These are phyloP conservation scores for Apodemia hepburni DNA, from an alignment of 2,888 invertebrate genomes.

Conservation along the genomic window DNA sequence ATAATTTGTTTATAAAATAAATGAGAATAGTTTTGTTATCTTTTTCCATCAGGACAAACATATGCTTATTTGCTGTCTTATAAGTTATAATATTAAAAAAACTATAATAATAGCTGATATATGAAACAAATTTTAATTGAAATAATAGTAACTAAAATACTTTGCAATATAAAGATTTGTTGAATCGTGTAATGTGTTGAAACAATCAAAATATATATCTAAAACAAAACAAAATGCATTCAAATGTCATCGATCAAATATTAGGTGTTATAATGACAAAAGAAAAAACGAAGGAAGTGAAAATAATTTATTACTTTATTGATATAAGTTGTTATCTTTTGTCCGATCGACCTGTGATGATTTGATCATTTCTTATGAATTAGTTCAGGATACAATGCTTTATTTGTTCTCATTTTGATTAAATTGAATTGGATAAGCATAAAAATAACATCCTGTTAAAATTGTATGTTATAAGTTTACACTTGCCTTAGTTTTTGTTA, in stretches of 20 bases:
- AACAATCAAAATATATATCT: background rate
- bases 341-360: constrained; percentile 64
- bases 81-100: too few relatives aligned
- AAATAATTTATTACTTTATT: constrained; percentile 75
- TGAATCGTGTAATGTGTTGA: background rate
- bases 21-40: too few relatives aligned
- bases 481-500: too few relatives aligned
- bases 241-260: constrained; percentile 61
- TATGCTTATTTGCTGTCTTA: too few relatives aligned
- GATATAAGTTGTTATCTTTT: constrained; percentile 68
- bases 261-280: constrained; percentile 63
- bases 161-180: background rate
- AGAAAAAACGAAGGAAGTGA: constrained; percentile 61
- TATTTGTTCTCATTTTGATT: constrained; percentile 39
- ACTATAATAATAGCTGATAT: too few relatives aligned
- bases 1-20: too few relatives aligned
- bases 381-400: constrained; percentile 46
- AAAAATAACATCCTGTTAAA: constrained; percentile 30
- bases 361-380: constrained; percentile 56
- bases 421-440: constrained; percentile 34
- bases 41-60: too few relatives aligned
- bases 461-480: background rate
- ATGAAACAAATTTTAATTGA: too few relatives aligned
- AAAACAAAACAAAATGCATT: constrained; percentile 28
- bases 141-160: too few relatives aligned